Evolutionary conservation across 1,140 invertebrate genomes (phyloP).

Genomic region (Cydia splendana): DNA sequence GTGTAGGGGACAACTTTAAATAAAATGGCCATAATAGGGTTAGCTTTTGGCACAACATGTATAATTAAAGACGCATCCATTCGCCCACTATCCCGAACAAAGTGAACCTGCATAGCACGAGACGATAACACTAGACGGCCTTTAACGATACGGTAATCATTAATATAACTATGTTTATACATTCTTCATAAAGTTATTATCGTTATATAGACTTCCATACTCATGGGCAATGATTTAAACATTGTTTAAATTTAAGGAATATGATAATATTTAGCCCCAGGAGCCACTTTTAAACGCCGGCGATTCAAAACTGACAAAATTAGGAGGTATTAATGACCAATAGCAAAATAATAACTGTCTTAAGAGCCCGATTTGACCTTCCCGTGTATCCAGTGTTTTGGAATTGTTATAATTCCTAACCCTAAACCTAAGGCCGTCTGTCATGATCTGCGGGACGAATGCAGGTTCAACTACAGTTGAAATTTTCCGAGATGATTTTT

Average conservation of each 20-base stretch:
- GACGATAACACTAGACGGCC: slow-evolving; percentile 34
- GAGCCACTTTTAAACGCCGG: no score
- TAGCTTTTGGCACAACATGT: neutral
- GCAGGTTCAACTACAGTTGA: slow-evolving; percentile 4
- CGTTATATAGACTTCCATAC: no score
- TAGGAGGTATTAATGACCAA: no score
- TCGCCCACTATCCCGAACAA: slow-evolving; percentile 7
- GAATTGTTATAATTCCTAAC: neutral
- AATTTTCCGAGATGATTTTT: no score
- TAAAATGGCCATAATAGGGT: no score
- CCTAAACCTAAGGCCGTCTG: slow-evolving; percentile 44
- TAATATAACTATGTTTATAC: slow-evolving; percentile 19
- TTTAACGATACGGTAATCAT: neutral
- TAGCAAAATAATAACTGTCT: no score
- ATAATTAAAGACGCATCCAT: neutral
- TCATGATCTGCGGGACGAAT: slow-evolving; percentile 44
- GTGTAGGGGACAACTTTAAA: no score
- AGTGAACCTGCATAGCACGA: slow-evolving; percentile 63
- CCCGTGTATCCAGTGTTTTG: slow-evolving; percentile 13
- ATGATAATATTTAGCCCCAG: no score
- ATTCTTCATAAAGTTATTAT: slow-evolving; percentile 17
- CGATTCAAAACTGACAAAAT: no score
- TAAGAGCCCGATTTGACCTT: no score
- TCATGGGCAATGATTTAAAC: no score
- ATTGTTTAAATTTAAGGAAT: no score